Percentiles rank a stretch among this genome's conserved stretches.
Evolutionary conservation across 2,888 invertebrate species (phyloP).

Genomic region (Acanthosepion esculentum): DNA sequence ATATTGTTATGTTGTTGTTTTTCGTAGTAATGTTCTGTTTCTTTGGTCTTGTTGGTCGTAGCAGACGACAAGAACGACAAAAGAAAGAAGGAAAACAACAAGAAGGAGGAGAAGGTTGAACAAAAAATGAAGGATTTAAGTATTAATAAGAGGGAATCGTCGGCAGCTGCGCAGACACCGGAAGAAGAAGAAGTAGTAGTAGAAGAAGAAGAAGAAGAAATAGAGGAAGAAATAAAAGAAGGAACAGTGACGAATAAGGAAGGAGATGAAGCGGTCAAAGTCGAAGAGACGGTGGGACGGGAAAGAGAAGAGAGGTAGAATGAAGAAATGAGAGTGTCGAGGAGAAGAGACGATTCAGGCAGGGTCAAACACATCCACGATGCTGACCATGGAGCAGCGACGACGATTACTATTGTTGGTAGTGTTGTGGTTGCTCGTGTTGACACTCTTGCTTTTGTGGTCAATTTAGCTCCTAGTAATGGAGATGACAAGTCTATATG

Average conservation of each 20-base stretch:
- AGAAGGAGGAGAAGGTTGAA: not conserved
- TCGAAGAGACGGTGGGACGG: not conserved
- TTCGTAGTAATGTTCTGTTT: not conserved
- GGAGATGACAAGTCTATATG: not conserved
- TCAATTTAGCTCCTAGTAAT: not conserved
- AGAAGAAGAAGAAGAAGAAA: not conserved
- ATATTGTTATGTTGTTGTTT: not conserved
- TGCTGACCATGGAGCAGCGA: not conserved
- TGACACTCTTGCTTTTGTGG: not conserved
- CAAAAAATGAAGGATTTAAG: not conserved
- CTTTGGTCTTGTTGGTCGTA: not conserved
- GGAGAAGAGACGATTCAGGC: not conserved
- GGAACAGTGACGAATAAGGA: not conserved
- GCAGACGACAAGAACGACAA: not conserved
- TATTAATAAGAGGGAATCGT: not conserved
- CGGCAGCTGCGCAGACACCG: not conserved
- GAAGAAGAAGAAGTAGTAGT: not conserved
- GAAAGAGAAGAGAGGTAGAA: not conserved
- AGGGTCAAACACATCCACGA: constrained; percentile 8
- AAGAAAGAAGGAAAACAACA: not conserved
- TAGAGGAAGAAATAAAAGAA: not conserved
- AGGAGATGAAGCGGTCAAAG: not conserved
- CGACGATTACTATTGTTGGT: not conserved
- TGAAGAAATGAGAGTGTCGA: not conserved
- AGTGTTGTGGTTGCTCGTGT: not conserved